Evolutionary conservation across 2,113 vertebrate species (phyloP).

Genomic region (Ctenomys sociabilis): DNA sequence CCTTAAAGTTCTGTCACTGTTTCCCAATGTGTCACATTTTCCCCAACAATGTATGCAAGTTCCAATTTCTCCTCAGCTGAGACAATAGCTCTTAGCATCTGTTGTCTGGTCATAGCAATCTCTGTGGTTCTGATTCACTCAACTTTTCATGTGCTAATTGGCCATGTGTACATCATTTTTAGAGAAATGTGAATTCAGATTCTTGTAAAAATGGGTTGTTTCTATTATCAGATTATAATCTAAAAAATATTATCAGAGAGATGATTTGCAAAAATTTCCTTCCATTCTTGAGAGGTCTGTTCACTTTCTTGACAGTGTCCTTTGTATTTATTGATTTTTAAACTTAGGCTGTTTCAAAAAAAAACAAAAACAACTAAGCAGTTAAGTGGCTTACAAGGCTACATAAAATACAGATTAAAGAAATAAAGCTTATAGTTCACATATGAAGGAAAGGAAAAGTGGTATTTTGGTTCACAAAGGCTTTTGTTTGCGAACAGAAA

Average conservation of each 20-base stretch:
- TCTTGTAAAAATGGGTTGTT: neutral
- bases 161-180: neutral
- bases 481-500: neutral
- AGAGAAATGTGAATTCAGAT: slow-evolving; percentile 31
- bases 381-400: neutral
- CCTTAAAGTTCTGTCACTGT: neutral
- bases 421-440: slow-evolving; percentile 14
- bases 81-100: neutral
- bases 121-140: neutral
- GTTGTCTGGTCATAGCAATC: neutral
- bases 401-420: slow-evolving; percentile 1
- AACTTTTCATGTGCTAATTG: neutral
- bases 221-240: slow-evolving; percentile 9
- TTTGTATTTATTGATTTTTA: slow-evolving; percentile 42
- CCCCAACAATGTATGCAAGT: neutral
- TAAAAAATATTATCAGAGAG: neutral
- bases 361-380: neutral
- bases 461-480: neutral
- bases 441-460: neutral
- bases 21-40: neutral
- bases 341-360: slow-evolving; percentile 4
- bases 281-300: neutral
- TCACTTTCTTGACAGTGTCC: slow-evolving; percentile 28
- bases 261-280: slow-evolving; percentile 17
- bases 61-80: neutral